Conservation (phyloP, 2,113 vertebrate genomes). For the Passer domesticus region DNA sequence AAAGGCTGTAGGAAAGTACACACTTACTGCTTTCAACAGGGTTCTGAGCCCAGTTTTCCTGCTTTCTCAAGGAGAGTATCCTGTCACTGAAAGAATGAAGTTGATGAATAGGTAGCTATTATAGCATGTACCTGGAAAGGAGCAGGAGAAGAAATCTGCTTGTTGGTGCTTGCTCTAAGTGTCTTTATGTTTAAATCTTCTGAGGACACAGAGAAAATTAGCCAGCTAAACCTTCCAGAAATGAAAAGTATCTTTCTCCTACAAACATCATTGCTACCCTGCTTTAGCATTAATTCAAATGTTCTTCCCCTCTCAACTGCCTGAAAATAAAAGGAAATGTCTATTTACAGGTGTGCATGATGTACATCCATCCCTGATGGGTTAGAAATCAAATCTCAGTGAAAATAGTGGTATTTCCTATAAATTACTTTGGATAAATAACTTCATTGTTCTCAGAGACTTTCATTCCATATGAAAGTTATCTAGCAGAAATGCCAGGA, state of each 20-base stretch:
- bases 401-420: not conserved
- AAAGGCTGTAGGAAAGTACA: not conserved
- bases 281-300: not conserved
- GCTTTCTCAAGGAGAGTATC: not conserved
- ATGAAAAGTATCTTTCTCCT: not conserved
- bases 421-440: not conserved
- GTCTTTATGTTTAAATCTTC: not conserved
- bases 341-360: not conserved
- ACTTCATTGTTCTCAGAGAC: not conserved
- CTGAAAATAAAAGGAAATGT: not conserved
- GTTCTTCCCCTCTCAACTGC: not conserved
- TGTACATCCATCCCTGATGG: not conserved
- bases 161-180: not conserved
- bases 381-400: not conserved
- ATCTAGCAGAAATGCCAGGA: not conserved
- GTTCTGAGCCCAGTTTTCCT: not conserved
- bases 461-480: not conserved
- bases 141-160: not conserved
- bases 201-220: not conserved
- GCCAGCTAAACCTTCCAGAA: not conserved
- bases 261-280: not conserved
- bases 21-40: not conserved
- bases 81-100: not conserved
- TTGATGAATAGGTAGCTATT: not conserved
- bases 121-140: not conserved